Percentiles rank a stretch among this genome's conserved stretches.
phyloP scores from a whole-genome alignment of 1,140 invertebrate species.

The Capitella teleta region DNA sequence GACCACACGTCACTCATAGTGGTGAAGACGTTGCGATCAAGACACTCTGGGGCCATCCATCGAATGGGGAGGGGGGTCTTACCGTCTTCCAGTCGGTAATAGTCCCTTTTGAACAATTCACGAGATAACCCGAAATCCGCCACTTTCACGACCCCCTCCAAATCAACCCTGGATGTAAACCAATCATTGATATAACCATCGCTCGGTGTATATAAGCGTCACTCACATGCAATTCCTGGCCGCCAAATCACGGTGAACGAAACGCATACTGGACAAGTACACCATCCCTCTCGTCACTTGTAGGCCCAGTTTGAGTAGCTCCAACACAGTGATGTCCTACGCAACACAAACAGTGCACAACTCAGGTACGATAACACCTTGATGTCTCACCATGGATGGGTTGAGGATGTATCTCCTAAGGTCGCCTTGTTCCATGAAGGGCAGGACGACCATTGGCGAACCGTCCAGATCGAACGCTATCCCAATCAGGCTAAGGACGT shows the following conservation, averaged over 20 bases:
- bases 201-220: no score
- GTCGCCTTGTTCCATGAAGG: constrained; percentile 45
- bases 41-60: constrained; percentile 78
- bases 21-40: constrained; percentile 13
- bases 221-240: constrained; percentile 70
- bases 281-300: constrained; percentile 79
- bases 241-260: constrained; percentile 89
- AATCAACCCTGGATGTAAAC: constrained; percentile 56
- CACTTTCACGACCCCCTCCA: constrained; percentile 55
- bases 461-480: constrained; percentile 40
- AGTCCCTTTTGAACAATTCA: constrained; percentile 75
- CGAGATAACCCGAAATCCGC: constrained; percentile 58
- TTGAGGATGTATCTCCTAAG: constrained; percentile 41
- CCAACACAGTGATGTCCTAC: constrained; percentile 9
- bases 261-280: constrained; percentile 85
- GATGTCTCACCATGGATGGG: constrained; percentile 19
- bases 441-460: constrained; percentile 43
- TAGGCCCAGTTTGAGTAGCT: constrained; percentile 13
- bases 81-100: constrained; percentile 69
- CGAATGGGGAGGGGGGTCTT: constrained; percentile 87
- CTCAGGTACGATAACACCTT: background rate
- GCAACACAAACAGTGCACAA: background rate
- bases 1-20: constrained; percentile 61
- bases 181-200: no score
- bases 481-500: constrained; percentile 43